Percentiles rank a stretch among this genome's conserved stretches.
Evolutionary conservation across 2,797 vertebrate species (phyloP).

Genomic region (Oryzias dopingdopingensis): DNA sequence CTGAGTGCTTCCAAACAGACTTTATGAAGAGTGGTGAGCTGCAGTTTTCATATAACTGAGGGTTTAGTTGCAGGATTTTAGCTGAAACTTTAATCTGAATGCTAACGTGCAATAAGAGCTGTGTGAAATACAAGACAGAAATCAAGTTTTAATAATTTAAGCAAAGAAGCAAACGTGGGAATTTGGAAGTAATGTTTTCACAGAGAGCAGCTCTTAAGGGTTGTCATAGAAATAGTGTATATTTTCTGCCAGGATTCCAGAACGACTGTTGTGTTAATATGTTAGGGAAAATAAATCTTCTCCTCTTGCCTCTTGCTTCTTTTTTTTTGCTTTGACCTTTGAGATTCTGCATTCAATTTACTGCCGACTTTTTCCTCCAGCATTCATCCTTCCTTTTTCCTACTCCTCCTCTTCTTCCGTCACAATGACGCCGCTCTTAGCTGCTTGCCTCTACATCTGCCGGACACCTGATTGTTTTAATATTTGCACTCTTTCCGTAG

Average conservation of each 20-base stretch:
- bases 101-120: too few species aligned
- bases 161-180: too few species aligned
- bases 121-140: too few species aligned
- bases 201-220: too few species aligned
- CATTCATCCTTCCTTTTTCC: neutral
- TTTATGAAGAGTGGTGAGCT: too few species aligned
- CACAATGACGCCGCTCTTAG: constrained; percentile 7
- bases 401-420: constrained; percentile 10
- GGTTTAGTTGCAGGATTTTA: too few species aligned
- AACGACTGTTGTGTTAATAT: neutral
- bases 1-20: too few species aligned
- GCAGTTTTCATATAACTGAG: too few species aligned
- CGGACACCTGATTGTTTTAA: constrained; percentile 1
- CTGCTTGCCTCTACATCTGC: neutral
- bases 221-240: too few species aligned
- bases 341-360: constrained; percentile 14
- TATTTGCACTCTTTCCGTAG: constrained; percentile 17
- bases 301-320: neutral
- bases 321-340: constrained; percentile 1
- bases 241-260: neutral
- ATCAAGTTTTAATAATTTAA: too few species aligned
- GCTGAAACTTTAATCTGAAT: too few species aligned
- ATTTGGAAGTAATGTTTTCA: too few species aligned
- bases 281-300: neutral
- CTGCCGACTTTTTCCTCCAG: constrained; percentile 14